Conservation (phyloP, 2,888 invertebrate species). For the Andrena trimmerana region DNA sequence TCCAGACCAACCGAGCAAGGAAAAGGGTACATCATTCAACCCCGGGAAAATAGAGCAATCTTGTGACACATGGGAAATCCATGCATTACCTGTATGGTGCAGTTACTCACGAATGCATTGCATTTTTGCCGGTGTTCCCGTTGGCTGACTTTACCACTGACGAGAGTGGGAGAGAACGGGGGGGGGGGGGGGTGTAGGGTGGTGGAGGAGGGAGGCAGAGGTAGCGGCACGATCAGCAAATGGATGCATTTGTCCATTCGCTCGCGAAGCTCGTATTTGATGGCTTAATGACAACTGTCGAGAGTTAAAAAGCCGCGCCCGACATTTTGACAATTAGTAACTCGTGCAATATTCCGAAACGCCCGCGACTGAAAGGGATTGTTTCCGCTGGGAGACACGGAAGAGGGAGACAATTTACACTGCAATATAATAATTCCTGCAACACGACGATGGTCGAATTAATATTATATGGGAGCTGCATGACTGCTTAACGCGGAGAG, state of each 20-base stretch:
- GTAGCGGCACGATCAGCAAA: conserved; percentile 53
- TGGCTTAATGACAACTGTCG: conserved; percentile 51
- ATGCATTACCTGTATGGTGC: conserved; percentile 58
- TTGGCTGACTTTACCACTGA: conserved; percentile 29
- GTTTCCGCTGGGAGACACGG: conserved; percentile 3
- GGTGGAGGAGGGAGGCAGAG: not conserved
- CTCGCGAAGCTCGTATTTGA: conserved; percentile 28
- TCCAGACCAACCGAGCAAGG: conserved; percentile 64
- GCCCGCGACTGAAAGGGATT: not conserved
- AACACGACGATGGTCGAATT: not conserved
- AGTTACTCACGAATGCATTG: conserved; percentile 55
- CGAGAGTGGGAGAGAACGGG: not conserved
- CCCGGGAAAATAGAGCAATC: conserved; percentile 66
- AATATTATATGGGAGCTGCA: not conserved
- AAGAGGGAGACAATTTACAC: not conserved
- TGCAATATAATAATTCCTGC: not conserved
- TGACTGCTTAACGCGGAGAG: too few species aligned
- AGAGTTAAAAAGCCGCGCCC: conserved; percentile 34
- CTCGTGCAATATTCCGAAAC: conserved; percentile 1
- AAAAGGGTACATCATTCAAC: conserved; percentile 66
- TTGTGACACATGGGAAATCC: conserved; percentile 70
- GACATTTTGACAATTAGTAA: conserved; percentile 34
- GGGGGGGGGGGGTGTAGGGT: not conserved
- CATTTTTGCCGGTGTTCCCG: conserved; percentile 42
- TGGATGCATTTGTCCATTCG: conserved; percentile 51